A percentile compares a stretch with the other conserved stretches of the same genome.
These are phyloP conservation scores for Peribatodes rhomboidaria DNA, from an alignment of 2,888 invertebrate genomes.

Conservation along the genomic window DNA sequence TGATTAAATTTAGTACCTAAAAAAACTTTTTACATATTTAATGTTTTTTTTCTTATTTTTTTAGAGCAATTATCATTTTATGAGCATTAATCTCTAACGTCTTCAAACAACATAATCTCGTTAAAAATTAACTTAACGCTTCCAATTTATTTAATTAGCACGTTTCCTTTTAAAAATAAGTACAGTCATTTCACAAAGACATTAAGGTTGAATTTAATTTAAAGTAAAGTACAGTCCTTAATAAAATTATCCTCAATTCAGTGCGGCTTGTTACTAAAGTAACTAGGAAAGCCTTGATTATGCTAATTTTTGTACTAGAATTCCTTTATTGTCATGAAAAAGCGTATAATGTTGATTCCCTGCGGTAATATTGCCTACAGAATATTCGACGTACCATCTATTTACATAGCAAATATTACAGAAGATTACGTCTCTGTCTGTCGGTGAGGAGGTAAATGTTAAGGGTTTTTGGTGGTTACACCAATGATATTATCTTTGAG, in stretches of 20 bases:
- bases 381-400: neutral
- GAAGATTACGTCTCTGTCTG: neutral
- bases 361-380: neutral
- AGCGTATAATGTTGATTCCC: conserved; percentile 6
- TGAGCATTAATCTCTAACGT: neutral
- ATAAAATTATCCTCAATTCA: conserved; percentile 21
- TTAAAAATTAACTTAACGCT: neutral
- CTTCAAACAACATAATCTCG: neutral
- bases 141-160: neutral
- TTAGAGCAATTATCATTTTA: neutral
- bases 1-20: no score
- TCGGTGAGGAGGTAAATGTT: no score
- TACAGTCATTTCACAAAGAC: neutral
- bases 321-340: conserved; percentile 10
- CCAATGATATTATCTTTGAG: no score
- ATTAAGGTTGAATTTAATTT: conserved; percentile 12
- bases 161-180: neutral
- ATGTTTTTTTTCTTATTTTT: neutral
- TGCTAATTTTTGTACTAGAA: conserved; percentile 13
- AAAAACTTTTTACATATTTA: neutral
- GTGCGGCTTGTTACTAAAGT: conserved; percentile 8
- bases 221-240: conserved; percentile 4
- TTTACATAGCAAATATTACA: neutral
- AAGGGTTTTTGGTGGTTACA: no score
- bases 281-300: conserved; percentile 20